Evolutionary conservation across 2,888 invertebrate species (phyloP).

Genomic region (Elegia similella): DNA sequence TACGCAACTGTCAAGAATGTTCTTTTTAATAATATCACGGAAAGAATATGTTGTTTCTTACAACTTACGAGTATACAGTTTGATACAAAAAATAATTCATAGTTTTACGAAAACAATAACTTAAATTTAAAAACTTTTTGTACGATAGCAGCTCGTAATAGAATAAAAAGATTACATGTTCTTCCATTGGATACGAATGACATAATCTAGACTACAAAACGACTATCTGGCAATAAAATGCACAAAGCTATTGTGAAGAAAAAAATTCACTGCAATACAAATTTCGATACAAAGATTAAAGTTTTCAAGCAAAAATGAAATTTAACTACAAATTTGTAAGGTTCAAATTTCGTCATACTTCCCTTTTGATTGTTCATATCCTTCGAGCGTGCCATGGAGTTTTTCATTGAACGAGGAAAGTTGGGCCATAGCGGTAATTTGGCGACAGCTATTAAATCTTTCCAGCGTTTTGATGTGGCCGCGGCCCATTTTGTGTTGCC

Average conservation of each 20-base stretch:
- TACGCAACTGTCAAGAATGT: no score
- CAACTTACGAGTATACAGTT: no score
- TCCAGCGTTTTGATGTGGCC: slow-evolving; percentile 22
- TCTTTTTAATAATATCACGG: no score
- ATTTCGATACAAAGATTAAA: not conserved
- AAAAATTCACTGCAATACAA: not conserved
- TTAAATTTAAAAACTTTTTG: no score
- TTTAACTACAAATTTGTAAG: not conserved
- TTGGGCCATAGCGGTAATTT: slow-evolving; percentile 14
- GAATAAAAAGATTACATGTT: no score
- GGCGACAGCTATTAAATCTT: slow-evolving; percentile 21
- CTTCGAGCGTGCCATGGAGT: not conserved
- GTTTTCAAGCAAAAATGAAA: not conserved
- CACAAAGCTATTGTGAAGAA: not conserved
- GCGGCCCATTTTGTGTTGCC: not conserved
- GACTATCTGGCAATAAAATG: not conserved
- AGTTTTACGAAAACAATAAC: no score
- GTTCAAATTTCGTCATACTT: not conserved
- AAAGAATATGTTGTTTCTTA: no score
- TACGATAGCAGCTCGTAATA: no score
- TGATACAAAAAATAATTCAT: no score
- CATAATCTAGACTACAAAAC: no score
- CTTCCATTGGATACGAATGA: no score
- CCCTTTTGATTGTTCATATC: not conserved
- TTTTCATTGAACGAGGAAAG: not conserved